Evolutionary conservation across 2,113 vertebrate genomes (phyloP).

Genomic region (Ageneiosus marmoratus): DNA sequence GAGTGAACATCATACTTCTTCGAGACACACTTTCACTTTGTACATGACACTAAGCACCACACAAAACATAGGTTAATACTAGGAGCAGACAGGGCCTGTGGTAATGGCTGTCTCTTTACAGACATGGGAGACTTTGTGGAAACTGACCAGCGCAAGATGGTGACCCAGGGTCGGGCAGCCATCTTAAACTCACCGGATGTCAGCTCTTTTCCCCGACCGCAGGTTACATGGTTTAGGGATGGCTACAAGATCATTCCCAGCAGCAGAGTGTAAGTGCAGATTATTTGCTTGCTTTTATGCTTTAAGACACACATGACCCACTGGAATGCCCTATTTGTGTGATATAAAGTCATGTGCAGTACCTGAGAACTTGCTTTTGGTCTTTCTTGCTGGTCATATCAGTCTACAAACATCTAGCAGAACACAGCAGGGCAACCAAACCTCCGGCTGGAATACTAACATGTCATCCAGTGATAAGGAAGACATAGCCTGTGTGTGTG

Average conservation of each 20-base stretch:
- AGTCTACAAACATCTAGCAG: background rate
- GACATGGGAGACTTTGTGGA: conserved; percentile 82
- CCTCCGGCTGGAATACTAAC: conserved; percentile 22
- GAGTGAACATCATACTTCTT: background rate
- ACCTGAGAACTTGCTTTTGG: background rate
- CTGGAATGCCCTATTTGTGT: no score
- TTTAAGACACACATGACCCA: conserved; percentile 11
- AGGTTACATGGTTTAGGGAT: conserved; percentile 93
- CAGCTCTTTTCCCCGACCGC: conserved; percentile 78
- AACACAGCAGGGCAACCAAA: conserved; percentile 11
- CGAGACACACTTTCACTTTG: background rate
- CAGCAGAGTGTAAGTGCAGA: conserved; percentile 84
- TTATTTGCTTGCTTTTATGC: conserved; percentile 5
- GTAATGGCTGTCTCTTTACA: conserved; percentile 60
- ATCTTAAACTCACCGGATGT: conserved; percentile 78
- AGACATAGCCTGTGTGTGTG: conserved; percentile 8
- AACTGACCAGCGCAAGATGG: conserved; percentile 76
- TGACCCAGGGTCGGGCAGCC: conserved; percentile 80
- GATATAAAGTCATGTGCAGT: background rate
- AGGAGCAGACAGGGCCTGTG: background rate
- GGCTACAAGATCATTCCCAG: conserved; percentile 93
- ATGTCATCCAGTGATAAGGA: conserved; percentile 37
- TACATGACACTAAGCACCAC: background rate
- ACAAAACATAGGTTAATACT: background rate
- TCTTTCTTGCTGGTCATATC: conserved; percentile 17